phyloP scores from a whole-genome alignment of 2,113 vertebrate species.

The Lamprologus lemairii region DNA sequence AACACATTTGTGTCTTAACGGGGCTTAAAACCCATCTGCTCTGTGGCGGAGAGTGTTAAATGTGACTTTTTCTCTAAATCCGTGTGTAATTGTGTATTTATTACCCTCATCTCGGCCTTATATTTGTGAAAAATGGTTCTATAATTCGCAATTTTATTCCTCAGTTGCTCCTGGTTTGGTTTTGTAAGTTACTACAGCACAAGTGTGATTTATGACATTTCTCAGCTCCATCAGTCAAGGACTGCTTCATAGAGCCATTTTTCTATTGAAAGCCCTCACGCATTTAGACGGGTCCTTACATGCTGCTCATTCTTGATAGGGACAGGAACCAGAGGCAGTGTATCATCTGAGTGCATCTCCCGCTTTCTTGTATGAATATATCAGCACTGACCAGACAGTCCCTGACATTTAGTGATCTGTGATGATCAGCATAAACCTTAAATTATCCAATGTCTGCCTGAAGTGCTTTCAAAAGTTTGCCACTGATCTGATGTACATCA shows the following conservation, averaged over 20 bases:
- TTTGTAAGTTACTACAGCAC: background rate
- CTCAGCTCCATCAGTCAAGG: slow-evolving; percentile 12
- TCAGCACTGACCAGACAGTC: slow-evolving; percentile 32
- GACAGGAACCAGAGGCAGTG: slow-evolving; percentile 15
- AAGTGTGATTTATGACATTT: slow-evolving; percentile 9
- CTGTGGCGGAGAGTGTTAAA: background rate
- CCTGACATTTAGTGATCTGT: slow-evolving; percentile 50
- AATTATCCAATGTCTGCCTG: slow-evolving; percentile 40
- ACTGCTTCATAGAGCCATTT: background rate
- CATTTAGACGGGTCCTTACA: slow-evolving; percentile 3
- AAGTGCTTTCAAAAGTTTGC: slow-evolving; percentile 22
- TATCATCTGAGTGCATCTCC: slow-evolving; percentile 25
- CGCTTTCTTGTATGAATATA: slow-evolving; percentile 34
- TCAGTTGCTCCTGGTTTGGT: background rate
- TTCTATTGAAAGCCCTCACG: background rate
- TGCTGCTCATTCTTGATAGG: slow-evolving; percentile 2
- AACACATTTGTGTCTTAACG: background rate
- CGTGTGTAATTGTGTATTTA: background rate
- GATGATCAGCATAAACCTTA: slow-evolving; percentile 41
- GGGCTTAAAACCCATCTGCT: background rate
- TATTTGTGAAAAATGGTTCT: background rate
- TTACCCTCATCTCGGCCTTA: background rate
- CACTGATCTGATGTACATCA: slow-evolving; percentile 3
- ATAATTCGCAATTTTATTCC: background rate
- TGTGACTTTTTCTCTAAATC: background rate